Base-by-base conservation (phyloP, 1,140 invertebrate genomes). In the Orius insidiosus region DNA sequence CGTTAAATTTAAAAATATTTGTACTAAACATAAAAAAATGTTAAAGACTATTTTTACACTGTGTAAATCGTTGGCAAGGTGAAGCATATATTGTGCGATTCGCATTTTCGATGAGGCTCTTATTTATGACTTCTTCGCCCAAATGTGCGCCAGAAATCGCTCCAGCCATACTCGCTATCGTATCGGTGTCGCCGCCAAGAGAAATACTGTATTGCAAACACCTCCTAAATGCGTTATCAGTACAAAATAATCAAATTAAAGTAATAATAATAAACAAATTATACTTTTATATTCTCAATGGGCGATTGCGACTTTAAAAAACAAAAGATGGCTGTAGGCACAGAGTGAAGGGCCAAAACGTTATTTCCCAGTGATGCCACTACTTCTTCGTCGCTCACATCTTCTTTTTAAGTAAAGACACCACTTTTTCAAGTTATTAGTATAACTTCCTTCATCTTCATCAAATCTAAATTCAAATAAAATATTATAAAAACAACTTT, bases 101-200 rank as follows among this genome's bases (percentile, higher is more conserved):
- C 80, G 58, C 76, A 83, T 51, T 76, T 36, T 66, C 62, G 8
- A 73, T 59, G 46, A 82, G 58, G 50, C 62, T 60, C 38, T 61
- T 31, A 42, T 70, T 72, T 40, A 86, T 72, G 9, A 59, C 59
- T 19, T 72, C 66, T 47, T 74, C 62, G 5, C 81, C 81, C 55
- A 79, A 72, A 60, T 70, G 76, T 15, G 81, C 80, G 36, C 83
- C 83, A 45, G 74, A 70, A 46, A 85, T 76, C 14, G 77, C 73
- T 10, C 79, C 80, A 19, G 80, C 72, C 81, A 86, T 86, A 42
- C 72, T 70, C 5, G 75, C 80, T 56, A 86, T 81, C 2, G 81
- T 85, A 51, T 85, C 81, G 3, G 81, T 80, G 62, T 85, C 81
- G 24, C 83, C 82, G 34, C 82, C 81, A 11, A 85, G 61, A 14